phyloP scores from a whole-genome alignment of 2,797 vertebrate species.

The Smutsia temminckii region DNA sequence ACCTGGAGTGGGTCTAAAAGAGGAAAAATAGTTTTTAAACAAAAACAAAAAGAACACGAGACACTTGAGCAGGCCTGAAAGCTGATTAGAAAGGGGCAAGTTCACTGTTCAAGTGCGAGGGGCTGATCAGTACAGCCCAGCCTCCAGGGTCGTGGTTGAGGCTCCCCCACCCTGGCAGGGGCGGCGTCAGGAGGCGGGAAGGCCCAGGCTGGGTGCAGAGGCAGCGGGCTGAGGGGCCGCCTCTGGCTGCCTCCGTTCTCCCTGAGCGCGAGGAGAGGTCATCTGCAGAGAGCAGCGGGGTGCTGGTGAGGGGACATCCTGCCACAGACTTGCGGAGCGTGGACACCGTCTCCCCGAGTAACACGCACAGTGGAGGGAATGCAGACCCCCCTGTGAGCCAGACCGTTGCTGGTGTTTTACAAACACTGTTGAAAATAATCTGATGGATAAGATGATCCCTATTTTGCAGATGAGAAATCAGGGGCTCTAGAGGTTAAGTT shows the following conservation, averaged over 20 bases:
- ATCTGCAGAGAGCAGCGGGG: background rate
- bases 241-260: background rate
- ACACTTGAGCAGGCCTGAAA: background rate
- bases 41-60: background rate
- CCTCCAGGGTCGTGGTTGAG: background rate
- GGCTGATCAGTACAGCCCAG: background rate
- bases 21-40: background rate
- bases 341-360: background rate
- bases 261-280: background rate
- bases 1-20: background rate
- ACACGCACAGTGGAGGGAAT: background rate
- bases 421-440: background rate
- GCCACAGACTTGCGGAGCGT: background rate
- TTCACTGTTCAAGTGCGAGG: background rate
- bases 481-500: background rate
- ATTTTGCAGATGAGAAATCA: conserved; percentile 16
- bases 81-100: background rate
- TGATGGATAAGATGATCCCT: background rate
- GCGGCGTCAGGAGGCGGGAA: background rate
- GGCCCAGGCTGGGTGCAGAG: background rate
- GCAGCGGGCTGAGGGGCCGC: background rate
- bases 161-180: background rate
- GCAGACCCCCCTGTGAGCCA: background rate
- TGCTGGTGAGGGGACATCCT: background rate
- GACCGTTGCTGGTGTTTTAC: background rate